Conservation (phyloP, 2,797 vertebrate species). For the Cephalopachus bancanus region DNA sequence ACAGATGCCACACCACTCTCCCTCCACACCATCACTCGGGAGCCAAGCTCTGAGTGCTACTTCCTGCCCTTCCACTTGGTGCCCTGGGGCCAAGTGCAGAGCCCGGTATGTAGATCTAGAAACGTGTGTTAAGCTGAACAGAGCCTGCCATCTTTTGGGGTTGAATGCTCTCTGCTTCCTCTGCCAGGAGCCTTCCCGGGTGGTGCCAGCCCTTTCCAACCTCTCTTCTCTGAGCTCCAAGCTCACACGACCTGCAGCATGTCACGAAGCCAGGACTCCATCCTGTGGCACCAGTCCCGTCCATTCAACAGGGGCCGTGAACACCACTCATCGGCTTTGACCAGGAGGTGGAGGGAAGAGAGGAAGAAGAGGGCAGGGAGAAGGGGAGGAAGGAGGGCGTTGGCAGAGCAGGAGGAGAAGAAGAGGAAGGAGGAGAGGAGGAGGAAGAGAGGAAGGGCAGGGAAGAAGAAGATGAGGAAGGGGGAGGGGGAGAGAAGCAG, state of each 20-base stretch:
- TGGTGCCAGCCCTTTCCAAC: background rate
- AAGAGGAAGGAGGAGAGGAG: too few species aligned
- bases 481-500: too few species aligned
- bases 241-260: background rate
- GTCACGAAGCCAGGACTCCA: background rate
- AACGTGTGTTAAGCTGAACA: background rate
- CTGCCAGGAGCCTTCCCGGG: background rate
- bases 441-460: too few species aligned
- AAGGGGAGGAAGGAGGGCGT: too few species aligned
- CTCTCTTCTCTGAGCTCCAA: background rate
- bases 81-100: background rate
- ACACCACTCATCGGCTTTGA: too few species aligned
- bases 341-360: too few species aligned
- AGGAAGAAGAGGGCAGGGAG: too few species aligned
- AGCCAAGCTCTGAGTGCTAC: background rate
- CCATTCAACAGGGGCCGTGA: background rate
- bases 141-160: background rate
- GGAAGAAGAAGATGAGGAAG: background rate
- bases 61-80: too few species aligned
- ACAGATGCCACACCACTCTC: too few species aligned
- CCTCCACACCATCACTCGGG: background rate
- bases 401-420: too few species aligned
- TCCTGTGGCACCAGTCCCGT: background rate
- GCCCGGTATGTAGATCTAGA: background rate
- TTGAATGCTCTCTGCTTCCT: background rate